phyloP scores from a whole-genome alignment of 2,113 vertebrate genomes.

The Solea solea region DNA sequence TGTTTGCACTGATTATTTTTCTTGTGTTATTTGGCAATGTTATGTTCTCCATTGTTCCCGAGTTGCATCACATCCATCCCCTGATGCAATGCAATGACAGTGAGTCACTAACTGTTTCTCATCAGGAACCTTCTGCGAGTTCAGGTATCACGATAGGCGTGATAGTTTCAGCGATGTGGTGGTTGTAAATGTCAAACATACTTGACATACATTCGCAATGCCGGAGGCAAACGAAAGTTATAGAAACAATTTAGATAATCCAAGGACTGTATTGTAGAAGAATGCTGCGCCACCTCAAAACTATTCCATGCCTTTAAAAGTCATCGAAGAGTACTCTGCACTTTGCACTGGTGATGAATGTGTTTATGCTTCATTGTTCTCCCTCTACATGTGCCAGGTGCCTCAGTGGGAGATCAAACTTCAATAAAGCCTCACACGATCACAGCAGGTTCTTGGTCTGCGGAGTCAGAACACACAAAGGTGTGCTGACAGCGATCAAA shows the following conservation, averaged over 20 bases:
- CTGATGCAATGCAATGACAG: slow-evolving; percentile 24
- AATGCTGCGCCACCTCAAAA: slow-evolving; percentile 47
- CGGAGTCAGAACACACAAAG: slow-evolving; percentile 20
- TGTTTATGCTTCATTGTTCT: background rate
- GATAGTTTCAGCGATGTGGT: slow-evolving; percentile 24
- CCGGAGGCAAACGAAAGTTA: slow-evolving; percentile 15
- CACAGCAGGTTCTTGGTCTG: slow-evolving; percentile 14
- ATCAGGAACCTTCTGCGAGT: background rate
- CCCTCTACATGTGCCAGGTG: slow-evolving; percentile 27
- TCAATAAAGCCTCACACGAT: slow-evolving; percentile 28
- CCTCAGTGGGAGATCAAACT: slow-evolving; percentile 22
- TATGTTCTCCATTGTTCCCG: slow-evolving; percentile 12
- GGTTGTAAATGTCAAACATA: slow-evolving; percentile 31
- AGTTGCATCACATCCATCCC: slow-evolving; percentile 39
- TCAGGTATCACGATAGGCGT: background rate
- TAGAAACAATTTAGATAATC: slow-evolving; percentile 63
- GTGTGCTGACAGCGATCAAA: slow-evolving; percentile 49
- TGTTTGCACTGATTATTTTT: background rate
- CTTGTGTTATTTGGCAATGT: background rate
- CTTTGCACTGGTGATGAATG: slow-evolving; percentile 1
- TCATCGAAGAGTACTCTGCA: background rate
- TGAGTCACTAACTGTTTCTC: slow-evolving; percentile 28
- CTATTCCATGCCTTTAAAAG: slow-evolving; percentile 28
- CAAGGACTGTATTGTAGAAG: slow-evolving; percentile 26
- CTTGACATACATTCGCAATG: slow-evolving; percentile 20